Percentiles rank a stretch among this genome's conserved stretches.
These are phyloP conservation scores for Iselma pallidipennis DNA, from an alignment of 2,888 invertebrate species.

Conservation along the genomic window DNA sequence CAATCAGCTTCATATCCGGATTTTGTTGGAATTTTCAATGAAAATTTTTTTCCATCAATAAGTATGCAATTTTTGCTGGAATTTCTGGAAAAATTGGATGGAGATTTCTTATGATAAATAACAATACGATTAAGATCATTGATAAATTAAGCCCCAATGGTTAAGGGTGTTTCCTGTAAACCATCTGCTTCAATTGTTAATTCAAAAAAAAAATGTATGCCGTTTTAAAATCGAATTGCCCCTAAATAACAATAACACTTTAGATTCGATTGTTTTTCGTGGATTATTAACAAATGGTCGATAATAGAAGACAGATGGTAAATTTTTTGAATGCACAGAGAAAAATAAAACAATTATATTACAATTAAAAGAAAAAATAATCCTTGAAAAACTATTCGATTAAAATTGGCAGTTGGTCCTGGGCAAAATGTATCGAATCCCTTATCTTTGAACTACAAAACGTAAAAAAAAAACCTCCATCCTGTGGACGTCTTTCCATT, in stretches of 20 bases:
- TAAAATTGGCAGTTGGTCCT: neutral
- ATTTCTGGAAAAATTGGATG: too few species aligned
- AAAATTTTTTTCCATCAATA: too few species aligned
- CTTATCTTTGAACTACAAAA: neutral
- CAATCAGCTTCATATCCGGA: too few species aligned
- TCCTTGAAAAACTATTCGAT: neutral
- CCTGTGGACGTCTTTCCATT: slow-evolving; percentile 6
- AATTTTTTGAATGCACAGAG: too few species aligned
- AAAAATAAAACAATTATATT: neutral
- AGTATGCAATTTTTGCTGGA: too few species aligned
- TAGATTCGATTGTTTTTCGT: neutral
- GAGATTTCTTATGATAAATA: too few species aligned
- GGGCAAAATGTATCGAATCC: neutral
- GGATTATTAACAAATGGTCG: neutral
- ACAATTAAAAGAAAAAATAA: neutral
- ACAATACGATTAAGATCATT: too few species aligned
- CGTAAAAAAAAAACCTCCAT: neutral
- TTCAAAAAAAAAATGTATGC: neutral
- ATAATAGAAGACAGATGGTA: neutral
- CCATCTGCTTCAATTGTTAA: neutral
- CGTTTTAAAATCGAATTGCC: neutral
- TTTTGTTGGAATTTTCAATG: too few species aligned
- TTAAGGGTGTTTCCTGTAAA: too few species aligned
- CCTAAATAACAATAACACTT: neutral
- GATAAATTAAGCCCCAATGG: too few species aligned